These are phyloP conservation scores for Montifringilla adamsi DNA, from an alignment of 2,113 vertebrate species.

Conservation along the genomic window DNA sequence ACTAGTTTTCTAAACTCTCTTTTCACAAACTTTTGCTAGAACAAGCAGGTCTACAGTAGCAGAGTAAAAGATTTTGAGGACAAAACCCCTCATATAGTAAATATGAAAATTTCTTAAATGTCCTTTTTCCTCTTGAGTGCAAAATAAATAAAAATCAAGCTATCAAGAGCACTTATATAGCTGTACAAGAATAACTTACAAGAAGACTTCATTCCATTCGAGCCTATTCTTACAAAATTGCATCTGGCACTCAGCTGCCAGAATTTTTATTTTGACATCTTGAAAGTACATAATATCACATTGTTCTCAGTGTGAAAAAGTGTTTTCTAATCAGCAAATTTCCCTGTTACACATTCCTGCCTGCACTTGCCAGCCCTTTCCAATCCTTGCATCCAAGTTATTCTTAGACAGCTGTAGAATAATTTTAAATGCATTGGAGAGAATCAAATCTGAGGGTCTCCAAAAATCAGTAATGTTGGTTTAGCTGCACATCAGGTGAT, in stretches of 20 bases:
- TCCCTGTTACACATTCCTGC: background rate
- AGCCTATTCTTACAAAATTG: slow-evolving; percentile 18
- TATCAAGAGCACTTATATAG: background rate
- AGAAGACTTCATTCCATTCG: background rate
- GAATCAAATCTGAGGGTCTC: background rate
- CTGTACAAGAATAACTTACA: background rate
- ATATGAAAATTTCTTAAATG: background rate
- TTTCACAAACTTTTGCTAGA: background rate
- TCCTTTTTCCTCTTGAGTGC: background rate
- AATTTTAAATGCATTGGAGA: background rate
- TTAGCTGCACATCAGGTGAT: background rate
- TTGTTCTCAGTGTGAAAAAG: background rate
- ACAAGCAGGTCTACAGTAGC: background rate
- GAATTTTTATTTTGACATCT: background rate
- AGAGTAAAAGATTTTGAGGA: background rate
- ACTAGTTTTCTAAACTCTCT: background rate
- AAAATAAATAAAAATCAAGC: background rate
- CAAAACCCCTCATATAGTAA: background rate
- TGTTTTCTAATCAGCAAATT: slow-evolving; percentile 15
- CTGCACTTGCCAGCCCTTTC: background rate
- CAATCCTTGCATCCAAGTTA: background rate
- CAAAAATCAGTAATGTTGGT: background rate
- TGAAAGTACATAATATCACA: background rate
- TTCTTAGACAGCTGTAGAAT: background rate
- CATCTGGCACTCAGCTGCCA: background rate